These are phyloP conservation scores for Chiridota heheva DNA, from an alignment of 35 echinoderm and acorn worm species.

Conservation along the genomic window DNA sequence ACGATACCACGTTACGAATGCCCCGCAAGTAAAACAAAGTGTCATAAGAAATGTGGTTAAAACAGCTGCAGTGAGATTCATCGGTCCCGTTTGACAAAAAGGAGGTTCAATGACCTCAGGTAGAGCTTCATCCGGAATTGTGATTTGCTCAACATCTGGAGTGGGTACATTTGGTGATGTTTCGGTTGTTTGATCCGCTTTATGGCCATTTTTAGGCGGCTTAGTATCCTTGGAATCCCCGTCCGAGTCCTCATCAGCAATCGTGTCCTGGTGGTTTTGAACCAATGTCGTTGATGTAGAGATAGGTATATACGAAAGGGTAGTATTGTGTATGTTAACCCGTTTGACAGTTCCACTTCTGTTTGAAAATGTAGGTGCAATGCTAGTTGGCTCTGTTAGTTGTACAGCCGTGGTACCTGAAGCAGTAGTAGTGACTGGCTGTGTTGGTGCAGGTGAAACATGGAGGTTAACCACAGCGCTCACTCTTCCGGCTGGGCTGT, in stretches of 20 bases:
- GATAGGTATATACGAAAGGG: too few relatives aligned
- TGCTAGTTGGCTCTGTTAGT: too few relatives aligned
- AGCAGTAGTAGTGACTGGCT: constrained; percentile 2
- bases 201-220: not conserved
- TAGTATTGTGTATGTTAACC: too few relatives aligned
- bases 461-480: constrained; percentile 35
- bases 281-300: too few relatives aligned
- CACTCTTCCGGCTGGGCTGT: constrained; percentile 76
- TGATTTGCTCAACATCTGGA: not conserved
- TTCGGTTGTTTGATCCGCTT: constrained; percentile 8
- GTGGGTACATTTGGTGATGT: not conserved
- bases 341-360: too few relatives aligned
- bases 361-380: too few relatives aligned
- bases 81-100: constrained; percentile 4
- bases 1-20: constrained; percentile 59
- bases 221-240: not conserved
- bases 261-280: not conserved
- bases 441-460: constrained; percentile 13
- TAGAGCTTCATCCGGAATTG: not conserved
- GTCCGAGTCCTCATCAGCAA: not conserved
- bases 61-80: constrained; percentile 26
- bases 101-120: not conserved
- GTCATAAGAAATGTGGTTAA: constrained; percentile 57
- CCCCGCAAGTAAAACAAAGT: not conserved
- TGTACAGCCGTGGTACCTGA: too few relatives aligned